Evolutionary conservation across 2,888 invertebrate genomes (phyloP).

Genomic region (Azorinus chamasolen): DNA sequence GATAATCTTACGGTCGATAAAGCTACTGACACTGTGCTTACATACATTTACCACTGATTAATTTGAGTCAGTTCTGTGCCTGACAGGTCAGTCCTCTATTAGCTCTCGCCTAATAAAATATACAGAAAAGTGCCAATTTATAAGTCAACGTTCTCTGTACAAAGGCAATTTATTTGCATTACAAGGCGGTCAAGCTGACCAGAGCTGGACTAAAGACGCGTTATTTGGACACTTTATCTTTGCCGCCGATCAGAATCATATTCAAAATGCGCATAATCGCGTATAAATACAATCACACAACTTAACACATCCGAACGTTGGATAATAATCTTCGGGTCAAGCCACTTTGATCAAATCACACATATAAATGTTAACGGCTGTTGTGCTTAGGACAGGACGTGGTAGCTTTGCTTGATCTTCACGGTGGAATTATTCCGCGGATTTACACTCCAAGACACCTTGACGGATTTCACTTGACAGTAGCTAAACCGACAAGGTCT

Average conservation of each 20-base stretch:
- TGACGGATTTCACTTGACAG: slow-evolving; percentile 20
- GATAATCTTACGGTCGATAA: too few species aligned
- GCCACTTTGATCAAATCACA: too few species aligned
- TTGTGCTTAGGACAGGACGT: slow-evolving; percentile 10
- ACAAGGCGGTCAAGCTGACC: slow-evolving; percentile 1
- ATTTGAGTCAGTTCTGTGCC: too few species aligned
- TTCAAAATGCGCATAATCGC: not conserved
- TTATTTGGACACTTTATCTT: not conserved
- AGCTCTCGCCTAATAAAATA: too few species aligned
- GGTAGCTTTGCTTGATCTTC: slow-evolving; percentile 15
- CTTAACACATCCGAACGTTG: slow-evolving; percentile 28
- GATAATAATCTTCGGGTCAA: slow-evolving; percentile 11
- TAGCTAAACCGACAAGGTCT: not conserved
- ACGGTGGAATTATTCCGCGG: slow-evolving; percentile 24
- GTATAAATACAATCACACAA: slow-evolving; percentile 27
- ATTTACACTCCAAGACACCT: slow-evolving; percentile 3
- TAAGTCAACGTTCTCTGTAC: not conserved
- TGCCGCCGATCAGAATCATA: not conserved
- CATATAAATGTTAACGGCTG: not conserved
- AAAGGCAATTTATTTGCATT: not conserved
- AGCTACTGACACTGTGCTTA: too few species aligned
- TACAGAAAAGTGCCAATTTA: too few species aligned
- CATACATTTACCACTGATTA: too few species aligned
- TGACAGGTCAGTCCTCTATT: too few species aligned
- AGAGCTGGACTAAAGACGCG: not conserved